Base-by-base conservation (phyloP, 2,888 invertebrate genomes). In the Drosophila gaucha region DNA sequence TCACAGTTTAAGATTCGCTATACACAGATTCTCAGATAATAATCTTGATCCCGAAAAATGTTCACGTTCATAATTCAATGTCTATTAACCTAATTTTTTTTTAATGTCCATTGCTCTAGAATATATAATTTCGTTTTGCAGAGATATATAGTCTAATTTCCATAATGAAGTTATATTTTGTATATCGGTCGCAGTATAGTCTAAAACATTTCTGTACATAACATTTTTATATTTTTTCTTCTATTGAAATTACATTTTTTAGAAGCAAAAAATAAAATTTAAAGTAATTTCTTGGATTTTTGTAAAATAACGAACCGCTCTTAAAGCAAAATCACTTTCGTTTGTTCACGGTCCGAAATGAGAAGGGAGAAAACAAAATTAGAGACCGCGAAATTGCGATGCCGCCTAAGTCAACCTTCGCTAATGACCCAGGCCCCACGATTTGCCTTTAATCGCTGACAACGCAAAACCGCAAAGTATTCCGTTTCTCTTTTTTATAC, bases 341-440 rank as follows among this genome's bases (percentile, higher is more conserved):
- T 41, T 56, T 36, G 43, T 39, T 30, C 20, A 2, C 28, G 24
- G 14, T 33, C 18, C 38, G 36, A 28, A 43, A 38, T 12, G 36
- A 14, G 14, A 43, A 38, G 43, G 30, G 12, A 56, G 14, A 39
- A 43, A 55, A 26, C 22, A 39, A 64, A 76, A 59, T 57, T 47
- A 9, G 52, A 56, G 54, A 65, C 57, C 49, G 46, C 58, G 24
- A 56, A 79, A 66, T 58, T 54, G 58, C 35, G 20, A 18, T 14
- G 28, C 26, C 18, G 28, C 51, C 18, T n/a, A 8, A 18, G 16
- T 16, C 35, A 60, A 52, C 41, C 54, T 54, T 54, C 46, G 46
- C 65, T 74, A 80, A 80, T 80, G 80, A 75, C 52, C 49, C 60
- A 58, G 62, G 28, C 36, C 59, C 30, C 66, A 18, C 62, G 66